Base-by-base conservation (phyloP, 2,888 invertebrate species). In the Prosopocoilus inquinatus region DNA sequence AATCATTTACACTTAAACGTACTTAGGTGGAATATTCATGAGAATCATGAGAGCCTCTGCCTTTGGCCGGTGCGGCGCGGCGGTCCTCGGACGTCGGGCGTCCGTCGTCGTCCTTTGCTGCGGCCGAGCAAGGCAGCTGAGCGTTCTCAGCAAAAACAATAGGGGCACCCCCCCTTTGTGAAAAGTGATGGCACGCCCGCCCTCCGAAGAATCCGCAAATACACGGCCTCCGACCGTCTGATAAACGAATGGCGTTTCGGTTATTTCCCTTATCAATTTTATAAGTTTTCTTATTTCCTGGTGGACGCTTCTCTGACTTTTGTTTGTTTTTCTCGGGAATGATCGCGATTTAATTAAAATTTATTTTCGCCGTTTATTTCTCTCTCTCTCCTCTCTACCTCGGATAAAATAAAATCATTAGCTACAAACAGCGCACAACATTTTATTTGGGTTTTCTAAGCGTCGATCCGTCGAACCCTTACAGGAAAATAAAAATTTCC, bases 21-120 rank as follows among this genome's bases (percentile, higher is more conserved):
- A 49, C 64, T 70, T 71, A n/a, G n/a, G n/a, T n/a, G n/a, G 73
- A 72, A 74, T 74, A 73, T 74, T 73, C 72, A 73, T 72, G 70
- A 72, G 36, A 35, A 44, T n/a, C 43, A 47, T 15, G 12, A 15
- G 28, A 35, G n/a, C n/a, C n/a, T n/a, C n/a, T n/a, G n/a, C n/a
- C n/a, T n/a, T n/a, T n/a, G 33, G 33, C n/a, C 33, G 36, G 16
- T 33, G 36, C 3, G 41, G 47, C 47, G 39, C 53, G 53, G 43
- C 20, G 44, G 44, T 47, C 48, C 48, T 44, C 48, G 48, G 45
- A 15, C 45, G 45, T 11, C 45, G 44, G 15, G 11, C 13, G 46
- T 20, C 16, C 50, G 51, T 55, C 53, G 48, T 55, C 57, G 57
- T 55, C 60, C 54, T 58, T 55, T 57, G 56, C 53, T 50, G 32